Evolutionary conservation across 2,113 vertebrate genomes (phyloP).

Genomic region (Oreamnos americanus): DNA sequence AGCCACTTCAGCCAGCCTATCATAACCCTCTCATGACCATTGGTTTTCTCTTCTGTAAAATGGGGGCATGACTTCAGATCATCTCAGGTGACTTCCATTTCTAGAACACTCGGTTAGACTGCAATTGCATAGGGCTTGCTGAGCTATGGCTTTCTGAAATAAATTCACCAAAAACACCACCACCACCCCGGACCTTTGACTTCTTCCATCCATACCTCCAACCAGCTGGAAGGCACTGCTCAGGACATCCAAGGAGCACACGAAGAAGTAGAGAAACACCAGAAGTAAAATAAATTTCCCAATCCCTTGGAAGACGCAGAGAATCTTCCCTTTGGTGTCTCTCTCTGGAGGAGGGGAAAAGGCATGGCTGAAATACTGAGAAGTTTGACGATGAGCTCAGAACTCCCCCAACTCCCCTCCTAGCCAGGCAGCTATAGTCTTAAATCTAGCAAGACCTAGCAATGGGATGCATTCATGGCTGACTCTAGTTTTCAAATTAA

Average conservation of each 20-base stretch:
- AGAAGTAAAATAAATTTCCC: slow-evolving; percentile 85
- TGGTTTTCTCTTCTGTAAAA: not conserved
- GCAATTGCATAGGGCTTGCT: not conserved
- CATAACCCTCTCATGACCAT: not conserved
- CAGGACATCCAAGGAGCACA: slow-evolving; percentile 95
- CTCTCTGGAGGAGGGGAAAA: slow-evolving; percentile 80
- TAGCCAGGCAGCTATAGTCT: not conserved
- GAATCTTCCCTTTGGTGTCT: slow-evolving; percentile 86
- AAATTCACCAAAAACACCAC: not conserved
- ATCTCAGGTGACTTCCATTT: not conserved
- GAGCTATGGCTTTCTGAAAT: not conserved
- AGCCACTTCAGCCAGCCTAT: not conserved
- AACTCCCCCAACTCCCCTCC: fast-evolving
- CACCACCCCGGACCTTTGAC: not conserved
- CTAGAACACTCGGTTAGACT: not conserved
- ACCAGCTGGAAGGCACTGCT: slow-evolving; percentile 97
- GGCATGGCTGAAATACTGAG: not conserved
- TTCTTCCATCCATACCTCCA: slow-evolving; percentile 86
- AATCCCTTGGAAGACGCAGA: slow-evolving; percentile 82
- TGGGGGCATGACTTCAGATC: not conserved
- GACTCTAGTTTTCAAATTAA: not conserved
- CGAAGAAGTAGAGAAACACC: slow-evolving; percentile 93
- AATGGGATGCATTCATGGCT: fast-evolving
- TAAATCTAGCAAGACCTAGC: not conserved
- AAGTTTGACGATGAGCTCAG: not conserved